Percentiles rank a stretch among this genome's conserved stretches.
phyloP scores from a whole-genome alignment of 2,888 invertebrate species.

The Alloscopus bannaensis region DNA sequence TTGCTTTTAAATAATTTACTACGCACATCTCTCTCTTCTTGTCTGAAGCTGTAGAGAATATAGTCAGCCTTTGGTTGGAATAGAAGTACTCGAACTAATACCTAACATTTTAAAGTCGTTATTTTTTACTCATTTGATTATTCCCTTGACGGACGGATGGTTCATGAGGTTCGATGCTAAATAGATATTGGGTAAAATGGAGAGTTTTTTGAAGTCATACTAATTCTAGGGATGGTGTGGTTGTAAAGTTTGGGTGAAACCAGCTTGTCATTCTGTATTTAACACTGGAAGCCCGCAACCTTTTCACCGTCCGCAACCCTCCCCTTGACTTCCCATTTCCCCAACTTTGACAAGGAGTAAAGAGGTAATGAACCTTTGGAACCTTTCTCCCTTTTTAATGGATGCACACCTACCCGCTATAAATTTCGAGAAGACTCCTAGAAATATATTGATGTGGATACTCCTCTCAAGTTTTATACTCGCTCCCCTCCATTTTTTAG shows the following conservation, averaged over 20 bases:
- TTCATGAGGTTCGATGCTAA: neutral
- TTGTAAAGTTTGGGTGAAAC: neutral
- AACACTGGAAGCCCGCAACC: slow-evolving; percentile 17
- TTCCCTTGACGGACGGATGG: slow-evolving; percentile 5
- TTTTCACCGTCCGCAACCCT: no score
- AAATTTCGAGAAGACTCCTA: no score
- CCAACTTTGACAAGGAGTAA: neutral
- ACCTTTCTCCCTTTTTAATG: slow-evolving; percentile 12
- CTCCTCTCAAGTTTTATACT: no score
- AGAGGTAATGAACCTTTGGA: slow-evolving; percentile 18
- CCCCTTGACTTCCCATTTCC: slow-evolving; percentile 21
- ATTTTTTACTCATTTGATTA: slow-evolving; percentile 1
- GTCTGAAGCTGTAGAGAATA: no score
- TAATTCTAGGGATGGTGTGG: no score
- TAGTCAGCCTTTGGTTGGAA: no score
- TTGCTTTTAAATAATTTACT: slow-evolving; percentile 42
- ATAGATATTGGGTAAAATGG: neutral
- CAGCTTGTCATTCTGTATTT: slow-evolving; percentile 15
- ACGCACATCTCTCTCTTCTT: neutral
- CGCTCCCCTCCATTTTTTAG: neutral
- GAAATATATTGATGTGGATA: no score
- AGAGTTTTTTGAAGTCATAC: neutral
- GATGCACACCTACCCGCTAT: slow-evolving; percentile 31
- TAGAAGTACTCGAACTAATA: no score
- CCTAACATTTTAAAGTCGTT: neutral